A percentile compares a stretch with the other conserved stretches of the same genome.
These are phyloP conservation scores for Oligia latruncula DNA, from an alignment of 2,888 invertebrate genomes.

Conservation along the genomic window DNA sequence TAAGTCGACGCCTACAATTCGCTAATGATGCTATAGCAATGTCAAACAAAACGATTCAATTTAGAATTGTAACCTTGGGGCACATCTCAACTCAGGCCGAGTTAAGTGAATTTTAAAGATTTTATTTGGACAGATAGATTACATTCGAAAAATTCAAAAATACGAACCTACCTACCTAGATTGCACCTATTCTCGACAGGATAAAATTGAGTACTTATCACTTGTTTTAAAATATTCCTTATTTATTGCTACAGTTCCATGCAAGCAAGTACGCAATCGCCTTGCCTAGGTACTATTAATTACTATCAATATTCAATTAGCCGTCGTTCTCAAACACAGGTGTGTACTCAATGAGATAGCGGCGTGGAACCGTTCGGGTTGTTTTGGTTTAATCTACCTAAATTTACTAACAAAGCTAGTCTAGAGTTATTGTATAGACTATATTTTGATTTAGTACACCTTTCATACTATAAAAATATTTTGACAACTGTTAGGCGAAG, in stretches of 20 bases:
- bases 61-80: conserved; percentile 32
- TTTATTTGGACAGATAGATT: background rate
- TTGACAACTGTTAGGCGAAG: conserved; percentile 68
- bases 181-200: background rate
- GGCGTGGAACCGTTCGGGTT: conserved; percentile 75
- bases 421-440: conserved; percentile 75
- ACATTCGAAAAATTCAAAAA: background rate
- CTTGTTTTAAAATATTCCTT: conserved; percentile 4
- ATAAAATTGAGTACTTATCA: background rate
- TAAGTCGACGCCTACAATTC: conserved; percentile 73
- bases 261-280: conserved; percentile 7
- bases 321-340: conserved; percentile 67
- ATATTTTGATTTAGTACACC: conserved; percentile 79
- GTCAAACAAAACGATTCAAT: conserved; percentile 75
- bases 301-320: conserved; percentile 62
- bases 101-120: background rate
- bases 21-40: conserved; percentile 73
- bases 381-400: conserved; percentile 78
- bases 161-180: background rate
- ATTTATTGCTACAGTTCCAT: conserved; percentile 10
- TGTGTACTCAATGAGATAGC: conserved; percentile 69
- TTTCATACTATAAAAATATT: conserved; percentile 81
- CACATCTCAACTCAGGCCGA: background rate
- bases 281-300: conserved; percentile 48
- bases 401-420: conserved; percentile 83